Base-by-base conservation (phyloP, 1,140 invertebrate genomes). In the Doryteuthis pealeii region DNA sequence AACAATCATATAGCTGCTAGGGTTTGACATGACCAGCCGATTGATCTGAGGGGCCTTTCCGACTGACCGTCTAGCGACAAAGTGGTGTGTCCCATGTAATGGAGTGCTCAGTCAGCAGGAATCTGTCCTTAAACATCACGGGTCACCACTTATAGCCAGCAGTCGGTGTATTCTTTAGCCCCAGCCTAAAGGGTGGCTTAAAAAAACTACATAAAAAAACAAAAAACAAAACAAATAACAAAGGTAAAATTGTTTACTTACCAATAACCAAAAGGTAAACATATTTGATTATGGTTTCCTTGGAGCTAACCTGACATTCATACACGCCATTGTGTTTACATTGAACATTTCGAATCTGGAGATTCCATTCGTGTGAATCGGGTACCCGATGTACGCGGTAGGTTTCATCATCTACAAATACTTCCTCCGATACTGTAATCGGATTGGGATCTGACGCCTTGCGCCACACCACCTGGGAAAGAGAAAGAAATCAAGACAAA, bases 301-400 rank as follows among this genome's bases (percentile, higher is more conserved):
- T 79, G n/a, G 82, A 79, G 75, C 79, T 80, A 49, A 83, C 74
- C 75, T 83, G 82, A 77, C 82, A 83, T 76, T 83, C 82, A 71
- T 83, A 83, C 14, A 81, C 76, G 0, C 82, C 82, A 15, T 77
- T 73, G 45, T 83, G 80, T 33, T 72, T 35, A 33, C 74, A 75
- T 28, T 70, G 49, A 30, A 83, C 79, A 33, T 79, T 75, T 58
- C 78, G 77, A 33, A 83, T 83, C 33, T 80, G 65, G 43, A 83
- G 77, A 71, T 82, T 80, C 82, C 82, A 83, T 33, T 79, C 69
- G 66, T 74, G 32, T 6, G 69, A 65, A 6, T 71, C 35, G 2
- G 78, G 74, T 30, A 76, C 72, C 66, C 81, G 78, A 28, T 77
- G 70, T 10, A 79, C 66, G 49, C 75, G 65, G 43, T 78, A 74